These are phyloP conservation scores for Luscinia megarhynchos DNA, from an alignment of 2,797 vertebrate genomes.

Conservation along the genomic window DNA sequence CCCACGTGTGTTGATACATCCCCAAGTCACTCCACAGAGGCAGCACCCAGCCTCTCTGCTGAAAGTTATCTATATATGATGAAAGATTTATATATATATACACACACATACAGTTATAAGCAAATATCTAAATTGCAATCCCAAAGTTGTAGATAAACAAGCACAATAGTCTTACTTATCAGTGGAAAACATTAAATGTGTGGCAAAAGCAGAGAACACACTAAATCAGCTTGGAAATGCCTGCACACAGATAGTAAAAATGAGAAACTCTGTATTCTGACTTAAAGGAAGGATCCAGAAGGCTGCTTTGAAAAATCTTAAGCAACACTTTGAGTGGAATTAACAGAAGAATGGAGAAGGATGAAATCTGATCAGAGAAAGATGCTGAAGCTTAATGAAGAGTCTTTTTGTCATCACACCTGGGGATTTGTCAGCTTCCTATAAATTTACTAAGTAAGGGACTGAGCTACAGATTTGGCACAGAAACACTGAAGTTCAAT, in stretches of 20 bases:
- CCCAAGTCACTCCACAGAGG: neutral
- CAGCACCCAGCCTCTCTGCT: neutral
- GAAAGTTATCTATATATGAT: neutral
- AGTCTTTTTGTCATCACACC: constrained; percentile 9
- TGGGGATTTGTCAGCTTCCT: neutral
- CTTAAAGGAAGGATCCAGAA: neutral
- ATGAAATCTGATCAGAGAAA: constrained; percentile 25
- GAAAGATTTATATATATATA: neutral
- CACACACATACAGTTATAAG: neutral
- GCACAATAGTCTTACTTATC: neutral
- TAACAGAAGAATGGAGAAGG: constrained; percentile 28
- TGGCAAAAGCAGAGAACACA: neutral
- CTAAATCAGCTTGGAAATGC: neutral
- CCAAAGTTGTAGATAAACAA: neutral
- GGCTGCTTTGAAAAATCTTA: neutral
- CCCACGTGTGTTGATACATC: neutral
- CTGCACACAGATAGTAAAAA: neutral
- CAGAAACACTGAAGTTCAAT: neutral
- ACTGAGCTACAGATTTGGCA: neutral
- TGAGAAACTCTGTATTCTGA: neutral
- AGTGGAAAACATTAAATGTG: neutral
- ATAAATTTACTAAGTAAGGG: constrained; percentile 5
- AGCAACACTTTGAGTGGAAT: neutral
- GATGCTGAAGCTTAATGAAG: neutral
- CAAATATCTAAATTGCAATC: neutral